Evolutionary conservation across 1,140 invertebrate genomes (phyloP).

Genomic region (Magallana gigas): DNA sequence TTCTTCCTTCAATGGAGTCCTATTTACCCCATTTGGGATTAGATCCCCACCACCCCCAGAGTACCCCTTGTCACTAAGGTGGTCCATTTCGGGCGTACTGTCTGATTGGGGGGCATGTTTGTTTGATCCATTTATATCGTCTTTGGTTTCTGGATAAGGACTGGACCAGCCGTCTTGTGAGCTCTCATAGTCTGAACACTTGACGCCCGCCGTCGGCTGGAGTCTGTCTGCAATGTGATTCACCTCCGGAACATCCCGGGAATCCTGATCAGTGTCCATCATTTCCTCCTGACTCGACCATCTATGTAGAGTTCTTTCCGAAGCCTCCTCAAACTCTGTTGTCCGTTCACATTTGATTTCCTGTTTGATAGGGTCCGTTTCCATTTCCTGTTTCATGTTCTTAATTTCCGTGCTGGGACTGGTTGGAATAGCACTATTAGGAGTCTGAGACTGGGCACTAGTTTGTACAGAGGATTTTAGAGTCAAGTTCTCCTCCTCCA

Average conservation of each 20-base stretch:
- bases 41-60: slow-evolving; percentile 40
- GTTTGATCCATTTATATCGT: slow-evolving; percentile 41
- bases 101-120: slow-evolving; percentile 37
- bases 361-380: slow-evolving; percentile 30
- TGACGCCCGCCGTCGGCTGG: neutral
- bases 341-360: slow-evolving; percentile 44
- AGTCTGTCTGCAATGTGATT: slow-evolving; percentile 15
- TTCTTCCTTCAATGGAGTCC: slow-evolving; percentile 52
- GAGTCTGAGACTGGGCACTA: neutral
- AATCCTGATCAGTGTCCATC: slow-evolving; percentile 47
- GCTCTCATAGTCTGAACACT: slow-evolving; percentile 47
- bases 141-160: slow-evolving; percentile 39
- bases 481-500: slow-evolving; percentile 70
- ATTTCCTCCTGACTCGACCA: slow-evolving; percentile 50
- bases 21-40: slow-evolving; percentile 50
- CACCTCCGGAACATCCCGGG: slow-evolving; percentile 10
- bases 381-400: slow-evolving; percentile 37
- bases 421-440: slow-evolving; percentile 32
- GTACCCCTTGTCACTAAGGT: slow-evolving; percentile 49
- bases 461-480: slow-evolving; percentile 34
- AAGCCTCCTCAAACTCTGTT: slow-evolving; percentile 41
- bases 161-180: slow-evolving; percentile 54
- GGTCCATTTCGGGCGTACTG: slow-evolving; percentile 56
- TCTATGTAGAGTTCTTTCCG: slow-evolving; percentile 17
- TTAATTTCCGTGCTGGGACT: slow-evolving; percentile 28